A percentile compares a stretch with the other conserved stretches of the same genome.
These are phyloP conservation scores for Pardalotus punctatus DNA, from an alignment of 2,113 vertebrate species.

Conservation along the genomic window DNA sequence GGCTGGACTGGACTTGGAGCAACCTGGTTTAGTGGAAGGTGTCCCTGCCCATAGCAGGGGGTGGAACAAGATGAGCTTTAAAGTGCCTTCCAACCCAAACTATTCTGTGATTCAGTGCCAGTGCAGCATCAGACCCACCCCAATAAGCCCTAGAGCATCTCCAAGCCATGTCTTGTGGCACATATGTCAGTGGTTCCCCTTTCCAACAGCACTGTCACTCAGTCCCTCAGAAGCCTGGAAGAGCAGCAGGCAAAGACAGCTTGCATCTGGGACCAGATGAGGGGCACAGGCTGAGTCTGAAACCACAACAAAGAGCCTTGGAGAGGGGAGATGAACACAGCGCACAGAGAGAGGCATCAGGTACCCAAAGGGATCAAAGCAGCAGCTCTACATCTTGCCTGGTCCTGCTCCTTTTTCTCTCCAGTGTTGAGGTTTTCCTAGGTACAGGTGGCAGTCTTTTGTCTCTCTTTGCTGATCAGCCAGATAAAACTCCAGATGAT, in stretches of 20 bases:
- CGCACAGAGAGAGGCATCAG: background rate
- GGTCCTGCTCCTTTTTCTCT: background rate
- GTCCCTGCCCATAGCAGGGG: background rate
- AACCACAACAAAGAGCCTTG: background rate
- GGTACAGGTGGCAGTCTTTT: background rate
- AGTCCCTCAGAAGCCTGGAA: background rate
- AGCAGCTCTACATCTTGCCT: background rate
- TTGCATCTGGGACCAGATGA: background rate
- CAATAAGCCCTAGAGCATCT: background rate
- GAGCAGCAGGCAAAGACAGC: background rate
- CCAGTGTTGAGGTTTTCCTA: background rate
- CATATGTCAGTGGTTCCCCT: background rate
- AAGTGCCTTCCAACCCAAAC: background rate
- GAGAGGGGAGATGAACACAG: background rate
- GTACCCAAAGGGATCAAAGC: background rate
- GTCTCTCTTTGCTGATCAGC: background rate
- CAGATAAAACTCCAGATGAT: background rate
- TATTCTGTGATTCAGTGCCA: background rate
- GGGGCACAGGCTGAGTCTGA: background rate
- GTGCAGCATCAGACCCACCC: background rate
- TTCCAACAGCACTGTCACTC: background rate
- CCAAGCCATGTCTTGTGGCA: background rate
- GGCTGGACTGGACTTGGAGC: background rate
- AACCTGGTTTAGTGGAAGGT: accelerated
- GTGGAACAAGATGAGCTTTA: background rate